These are phyloP conservation scores for Gallinago undulata DNA, from an alignment of 2,113 vertebrate species.

Conservation along the genomic window DNA sequence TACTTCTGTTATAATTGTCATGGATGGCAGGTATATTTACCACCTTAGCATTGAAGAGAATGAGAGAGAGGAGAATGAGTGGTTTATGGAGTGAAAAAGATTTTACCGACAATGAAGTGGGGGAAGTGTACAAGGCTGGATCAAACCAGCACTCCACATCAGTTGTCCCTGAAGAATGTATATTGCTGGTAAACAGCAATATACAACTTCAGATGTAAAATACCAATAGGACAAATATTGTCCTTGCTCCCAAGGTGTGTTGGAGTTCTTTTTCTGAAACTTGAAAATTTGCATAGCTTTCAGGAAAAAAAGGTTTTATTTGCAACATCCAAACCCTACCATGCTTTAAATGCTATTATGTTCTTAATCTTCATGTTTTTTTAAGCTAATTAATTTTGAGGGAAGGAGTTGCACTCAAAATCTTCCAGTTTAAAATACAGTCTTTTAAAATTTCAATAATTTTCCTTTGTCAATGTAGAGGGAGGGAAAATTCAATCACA, in stretches of 20 bases:
- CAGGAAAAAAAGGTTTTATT: neutral
- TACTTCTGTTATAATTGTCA: neutral
- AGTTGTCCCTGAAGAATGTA: neutral
- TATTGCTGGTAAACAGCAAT: neutral
- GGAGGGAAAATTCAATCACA: neutral
- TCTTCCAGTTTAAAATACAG: neutral
- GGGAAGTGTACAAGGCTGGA: neutral
- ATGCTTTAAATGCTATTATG: neutral
- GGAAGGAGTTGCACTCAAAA: rapidly evolving
- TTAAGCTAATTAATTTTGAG: neutral
- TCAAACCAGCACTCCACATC: neutral
- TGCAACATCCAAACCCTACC: neutral
- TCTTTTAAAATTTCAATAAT: neutral
- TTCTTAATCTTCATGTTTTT: neutral
- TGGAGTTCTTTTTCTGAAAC: neutral
- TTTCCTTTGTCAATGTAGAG: neutral
- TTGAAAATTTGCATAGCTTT: neutral
- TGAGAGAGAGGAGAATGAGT: neutral
- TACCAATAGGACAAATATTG: neutral
- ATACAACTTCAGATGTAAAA: neutral
- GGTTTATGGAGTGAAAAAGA: neutral
- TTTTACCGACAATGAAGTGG: neutral
- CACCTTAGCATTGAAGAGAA: neutral
- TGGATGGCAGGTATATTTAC: neutral
- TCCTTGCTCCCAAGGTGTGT: neutral